Percentiles rank a stretch among this genome's conserved stretches.
Conservation (phyloP, 2,888 invertebrate genomes). For the Tryphoninae sp. region DNA sequence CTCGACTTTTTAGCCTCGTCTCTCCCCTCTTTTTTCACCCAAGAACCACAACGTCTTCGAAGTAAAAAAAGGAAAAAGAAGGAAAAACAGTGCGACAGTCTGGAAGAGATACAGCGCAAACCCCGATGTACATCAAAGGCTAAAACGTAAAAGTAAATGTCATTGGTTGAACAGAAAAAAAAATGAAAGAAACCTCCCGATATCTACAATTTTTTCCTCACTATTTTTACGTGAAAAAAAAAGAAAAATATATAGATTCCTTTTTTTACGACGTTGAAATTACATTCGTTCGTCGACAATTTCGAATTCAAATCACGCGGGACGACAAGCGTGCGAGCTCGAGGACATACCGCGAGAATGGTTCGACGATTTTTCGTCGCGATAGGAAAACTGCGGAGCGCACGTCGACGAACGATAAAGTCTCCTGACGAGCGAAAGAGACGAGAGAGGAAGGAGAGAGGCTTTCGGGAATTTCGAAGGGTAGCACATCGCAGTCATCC, state of each 20-base stretch:
- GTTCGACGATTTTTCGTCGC: constrained; percentile 18
- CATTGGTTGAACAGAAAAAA: background rate
- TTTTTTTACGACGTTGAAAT: background rate
- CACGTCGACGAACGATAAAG: constrained; percentile 1
- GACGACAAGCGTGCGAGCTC: constrained; percentile 23
- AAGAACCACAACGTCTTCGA: background rate
- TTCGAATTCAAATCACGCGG: constrained; percentile 53
- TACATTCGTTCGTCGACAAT: constrained; percentile 10
- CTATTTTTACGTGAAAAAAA: background rate
- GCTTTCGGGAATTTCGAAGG: background rate
- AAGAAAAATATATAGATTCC: no score
- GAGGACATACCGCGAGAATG: constrained; percentile 7
- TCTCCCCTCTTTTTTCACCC: no score
- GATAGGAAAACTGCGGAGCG: constrained; percentile 23
- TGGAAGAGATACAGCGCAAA: background rate
- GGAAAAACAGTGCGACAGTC: background rate
- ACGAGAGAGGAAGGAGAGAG: background rate
- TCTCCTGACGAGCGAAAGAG: constrained; percentile 38
- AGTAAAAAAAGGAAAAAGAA: background rate
- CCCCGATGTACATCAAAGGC: no score
- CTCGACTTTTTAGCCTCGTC: background rate
- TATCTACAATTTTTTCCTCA: background rate
- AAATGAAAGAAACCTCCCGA: background rate
- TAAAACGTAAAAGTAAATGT: no score
- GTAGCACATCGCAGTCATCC: constrained; percentile 28